Evolutionary conservation across 2,797 vertebrate species (phyloP), one percentile per base, ranked within the genome.

Genomic region (Aulostomus chinensis): DNA sequence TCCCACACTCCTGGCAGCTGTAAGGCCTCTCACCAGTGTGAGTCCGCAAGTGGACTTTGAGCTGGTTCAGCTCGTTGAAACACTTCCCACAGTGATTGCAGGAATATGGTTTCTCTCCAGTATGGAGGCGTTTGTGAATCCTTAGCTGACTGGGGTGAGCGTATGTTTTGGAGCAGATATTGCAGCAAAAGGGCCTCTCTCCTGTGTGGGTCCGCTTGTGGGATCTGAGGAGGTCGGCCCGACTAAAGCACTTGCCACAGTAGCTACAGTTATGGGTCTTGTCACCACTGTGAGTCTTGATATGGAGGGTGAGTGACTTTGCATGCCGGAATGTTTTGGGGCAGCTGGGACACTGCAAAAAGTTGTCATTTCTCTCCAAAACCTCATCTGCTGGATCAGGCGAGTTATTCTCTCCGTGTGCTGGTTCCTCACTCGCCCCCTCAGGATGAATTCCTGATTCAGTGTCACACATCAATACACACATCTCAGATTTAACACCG

Each of bases 191-290:
- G 0, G 92, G 92, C 18, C 86, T 85, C 42, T 94, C 93, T 3
- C 93, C 92, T 0, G 92, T 93, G 56, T 94, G 92, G 1, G 87
- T 92, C 1, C 89, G 89, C 49, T 83, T 83, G 73, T 94, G 93
- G 11, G 90, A 88, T 32, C 84, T 89, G 20, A 94, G 88, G 14
- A 91, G 85, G 9, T 93, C 88, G 0, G 90, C 88, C 0, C 89
- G 81, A 9, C 80, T 75, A 2, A 94, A 94, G 14, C 78, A 75
- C 41, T 93, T 93, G 4, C 90, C 90, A 0, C 92, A 94, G 40
- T 88, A 83, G 50, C 60, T 53, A 54, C 92, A 94, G 61, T 49
- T 78, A 60, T 92, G 89, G 0, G 84, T 68, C 59, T 91, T 94
- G 38, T 92, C 88, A 0, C 69, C 67, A 0, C 73, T 76, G 76